Evolutionary conservation across 2,888 invertebrate genomes (phyloP), one percentile per base, ranked within the genome.

Genomic region (Andrena hattorfiana): DNA sequence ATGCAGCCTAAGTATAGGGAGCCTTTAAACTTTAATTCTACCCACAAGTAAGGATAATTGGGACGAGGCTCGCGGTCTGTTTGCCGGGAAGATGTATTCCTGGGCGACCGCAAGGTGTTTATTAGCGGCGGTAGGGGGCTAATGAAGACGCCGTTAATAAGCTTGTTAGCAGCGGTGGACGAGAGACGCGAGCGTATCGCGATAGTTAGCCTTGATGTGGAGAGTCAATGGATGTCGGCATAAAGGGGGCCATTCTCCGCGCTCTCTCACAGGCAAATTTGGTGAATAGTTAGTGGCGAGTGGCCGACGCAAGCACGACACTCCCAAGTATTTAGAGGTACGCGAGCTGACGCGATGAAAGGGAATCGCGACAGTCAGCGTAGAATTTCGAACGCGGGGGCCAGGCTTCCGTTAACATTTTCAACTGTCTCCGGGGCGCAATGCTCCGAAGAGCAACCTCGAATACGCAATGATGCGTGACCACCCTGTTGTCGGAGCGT

Each of bases 71-170:
- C 51, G 54, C 60, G 48, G 32, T 60, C 51, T 8, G 64, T 69
- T 74, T 20, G 63, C 20, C 32, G 28, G 42, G n/a, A 66, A 73
- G 64, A 35, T 64, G 72, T 66, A 70, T 81, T 81, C 77, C 77
- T 66, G 64, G n/a, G 23, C 26, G 62, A 60, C 56, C 51, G 48
- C 63, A 49, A 60, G 51, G 56, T 71, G 71, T 71, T 82, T 75
- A 75, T 82, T 82, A 78, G 81, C 16, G 26, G 13, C 30, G 13
- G 6, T 16, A n/a, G 32, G n/a, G 59, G 63, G 48, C 67, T 79
- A 76, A 84, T 67, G 79, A 84, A 84, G 79, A 76, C 56, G 56
- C 72, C 56, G 84, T 72, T 84, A 84, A 84, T 84, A 83, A 83
- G 83, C 78, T 84, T 84, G 83, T 84, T 83, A 79, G 72, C 51